Base-by-base conservation (phyloP, 1,140 invertebrate genomes). In the Aphelenchoides avenae region DNA sequence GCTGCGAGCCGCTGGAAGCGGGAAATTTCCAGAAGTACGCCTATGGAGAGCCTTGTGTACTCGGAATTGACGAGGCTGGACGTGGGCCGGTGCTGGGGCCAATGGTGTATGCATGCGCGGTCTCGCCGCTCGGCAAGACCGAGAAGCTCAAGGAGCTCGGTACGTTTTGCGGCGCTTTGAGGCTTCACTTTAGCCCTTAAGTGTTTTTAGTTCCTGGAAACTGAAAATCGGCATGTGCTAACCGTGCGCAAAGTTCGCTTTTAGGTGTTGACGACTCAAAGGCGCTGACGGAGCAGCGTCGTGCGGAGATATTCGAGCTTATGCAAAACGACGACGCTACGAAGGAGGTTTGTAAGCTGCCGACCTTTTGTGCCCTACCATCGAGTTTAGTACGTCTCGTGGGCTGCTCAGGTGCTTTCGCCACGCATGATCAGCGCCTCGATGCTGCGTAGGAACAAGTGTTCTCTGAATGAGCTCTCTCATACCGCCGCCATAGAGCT, bases 11-110 rank as follows among this genome's bases (percentile, higher is more conserved):
- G 15, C 24, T 60, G n/a, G 30, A 68, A n/a, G 65, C 70, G 24
- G 20, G 29, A 5, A 67, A 67, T 31, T 73, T 73, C 49, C 33
- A 60, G 7, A 42, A 52, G 27, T 73, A 71, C 36, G 64, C 87
- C 73, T 86, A 85, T 79, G 79, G 82, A 18, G 84, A 87, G 68
- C 85, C 88, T 5, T 96, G 91, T 75, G 85, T 89, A 79, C 77
- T 97, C 18, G 94, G 94, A 36, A 91, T 98, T 1, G 93, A 98
- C 77, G 94, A 98, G 83, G 93, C 93, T 41, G 94, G 94, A 37
- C 82, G 92, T 71, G 91, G 91, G 5, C 91, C 91, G n/a, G 91
- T 94, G 41, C 80, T 96, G 75, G 89, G 89, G 86, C 71, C 74
- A 5, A 73, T 75, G 71, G 74, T 75, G 9, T 75, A 75, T 46